phyloP scores from a whole-genome alignment of 2,888 invertebrate genomes.

The Hirtodrosophila confusa region DNA sequence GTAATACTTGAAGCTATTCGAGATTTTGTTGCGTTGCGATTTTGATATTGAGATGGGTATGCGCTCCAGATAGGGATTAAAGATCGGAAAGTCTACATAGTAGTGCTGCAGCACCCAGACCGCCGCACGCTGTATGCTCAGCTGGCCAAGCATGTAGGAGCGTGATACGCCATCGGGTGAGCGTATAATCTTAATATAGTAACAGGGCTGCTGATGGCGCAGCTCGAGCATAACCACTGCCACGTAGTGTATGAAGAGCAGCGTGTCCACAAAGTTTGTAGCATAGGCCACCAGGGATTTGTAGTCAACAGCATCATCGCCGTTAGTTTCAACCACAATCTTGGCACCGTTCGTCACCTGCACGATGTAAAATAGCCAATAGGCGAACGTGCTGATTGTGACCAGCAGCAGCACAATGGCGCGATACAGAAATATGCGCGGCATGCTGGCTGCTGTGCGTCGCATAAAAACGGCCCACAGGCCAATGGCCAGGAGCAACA shows the following conservation, averaged over 20 bases:
- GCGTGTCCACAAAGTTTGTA: slow-evolving; percentile 95
- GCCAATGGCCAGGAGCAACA: slow-evolving; percentile 94
- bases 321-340: slow-evolving; percentile 90
- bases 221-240: slow-evolving; percentile 97
- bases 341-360: slow-evolving; percentile 92
- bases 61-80: slow-evolving; percentile 97
- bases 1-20: slow-evolving; percentile 97
- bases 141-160: slow-evolving; percentile 94
- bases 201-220: slow-evolving; percentile 95
- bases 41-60: slow-evolving; percentile 94
- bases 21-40: slow-evolving; percentile 89
- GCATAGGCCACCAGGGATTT: slow-evolving; percentile 96
- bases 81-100: slow-evolving; percentile 97
- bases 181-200: slow-evolving; percentile 94
- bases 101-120: slow-evolving; percentile 97
- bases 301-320: slow-evolving; percentile 92
- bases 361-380: slow-evolving; percentile 99
- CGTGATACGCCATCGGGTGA: slow-evolving; percentile 97
- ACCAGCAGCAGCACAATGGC: slow-evolving; percentile 95
- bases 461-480: slow-evolving; percentile 97
- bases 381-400: slow-evolving; percentile 96
- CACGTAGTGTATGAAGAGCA: slow-evolving; percentile 97
- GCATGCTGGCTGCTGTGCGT: slow-evolving; percentile 93
- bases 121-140: slow-evolving; percentile 97
- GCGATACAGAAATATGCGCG: slow-evolving; percentile 95